Evolutionary conservation across 1,140 invertebrate genomes (phyloP).

Genomic region (Saccostrea cuccullata): DNA sequence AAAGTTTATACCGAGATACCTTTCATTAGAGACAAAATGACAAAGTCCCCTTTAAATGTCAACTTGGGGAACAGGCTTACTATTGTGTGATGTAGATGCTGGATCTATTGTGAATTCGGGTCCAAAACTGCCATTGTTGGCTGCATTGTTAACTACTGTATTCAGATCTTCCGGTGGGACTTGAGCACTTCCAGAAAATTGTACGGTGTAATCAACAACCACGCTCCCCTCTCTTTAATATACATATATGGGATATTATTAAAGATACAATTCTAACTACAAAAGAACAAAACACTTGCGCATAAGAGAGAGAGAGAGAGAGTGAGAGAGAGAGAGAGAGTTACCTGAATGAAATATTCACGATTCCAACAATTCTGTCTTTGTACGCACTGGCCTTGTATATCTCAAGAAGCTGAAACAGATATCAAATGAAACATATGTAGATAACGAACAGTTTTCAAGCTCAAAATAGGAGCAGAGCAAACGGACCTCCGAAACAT

Average conservation of each 20-base stretch:
- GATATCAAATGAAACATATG: no score
- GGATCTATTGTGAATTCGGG: not conserved
- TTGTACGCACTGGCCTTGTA: not conserved
- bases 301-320: not conserved
- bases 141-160: not conserved
- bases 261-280: no score
- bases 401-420: conserved; percentile 9
- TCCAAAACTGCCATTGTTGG: not conserved
- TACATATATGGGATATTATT: no score
- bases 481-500: no score
- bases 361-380: not conserved
- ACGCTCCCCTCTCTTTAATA: conserved; percentile 45
- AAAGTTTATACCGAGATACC: no score
- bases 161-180: not conserved
- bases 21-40: no score
- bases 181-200: conserved; percentile 33
- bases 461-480: no score
- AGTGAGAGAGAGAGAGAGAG: not conserved
- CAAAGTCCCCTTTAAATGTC: not conserved
- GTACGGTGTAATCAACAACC: not conserved
- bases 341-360: conserved; percentile 33
- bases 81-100: conserved; percentile 7
- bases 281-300: not conserved
- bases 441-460: no score
- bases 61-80: conserved; percentile 11